phyloP scores from a whole-genome alignment of 2,113 vertebrate species.

The Aldabrachelys gigantea region DNA sequence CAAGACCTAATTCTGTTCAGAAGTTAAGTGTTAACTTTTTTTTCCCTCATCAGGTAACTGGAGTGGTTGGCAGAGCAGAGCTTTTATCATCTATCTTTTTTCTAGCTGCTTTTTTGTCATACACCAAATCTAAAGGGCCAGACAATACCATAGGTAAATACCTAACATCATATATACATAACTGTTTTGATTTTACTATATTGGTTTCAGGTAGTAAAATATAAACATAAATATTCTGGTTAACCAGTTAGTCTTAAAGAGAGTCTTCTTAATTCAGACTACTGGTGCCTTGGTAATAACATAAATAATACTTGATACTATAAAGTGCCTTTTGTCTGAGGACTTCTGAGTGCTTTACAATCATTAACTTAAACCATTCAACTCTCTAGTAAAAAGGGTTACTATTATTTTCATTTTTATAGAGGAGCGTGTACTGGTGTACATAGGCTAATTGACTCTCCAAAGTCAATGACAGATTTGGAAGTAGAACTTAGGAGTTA shows the following conservation, averaged over 20 bases:
- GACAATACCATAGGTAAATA: constrained; percentile 92
- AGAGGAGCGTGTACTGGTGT: not conserved
- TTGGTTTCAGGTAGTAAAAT: not conserved
- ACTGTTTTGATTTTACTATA: not conserved
- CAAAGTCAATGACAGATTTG: not conserved
- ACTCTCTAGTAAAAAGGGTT: not conserved
- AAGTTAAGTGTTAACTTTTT: not conserved
- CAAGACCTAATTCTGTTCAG: not conserved
- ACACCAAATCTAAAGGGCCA: constrained; percentile 92
- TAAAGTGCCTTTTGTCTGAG: not conserved
- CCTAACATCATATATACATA: not conserved
- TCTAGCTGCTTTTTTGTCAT: constrained; percentile 93
- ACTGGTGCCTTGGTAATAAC: not conserved
- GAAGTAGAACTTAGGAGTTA: not conserved
- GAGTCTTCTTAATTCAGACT: not conserved
- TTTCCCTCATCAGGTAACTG: constrained; percentile 87
- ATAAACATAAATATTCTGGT: accelerated
- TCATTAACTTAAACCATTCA: not conserved
- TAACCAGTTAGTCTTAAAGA: not conserved
- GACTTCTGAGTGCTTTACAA: not conserved
- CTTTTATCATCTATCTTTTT: constrained; percentile 97
- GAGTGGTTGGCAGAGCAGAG: constrained; percentile 97
- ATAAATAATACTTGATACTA: not conserved
- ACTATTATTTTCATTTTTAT: not conserved
- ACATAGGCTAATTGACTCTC: not conserved